These are phyloP conservation scores for Cryptoblepharus egeriae DNA, from an alignment of 2,797 vertebrate genomes.

Conservation along the genomic window DNA sequence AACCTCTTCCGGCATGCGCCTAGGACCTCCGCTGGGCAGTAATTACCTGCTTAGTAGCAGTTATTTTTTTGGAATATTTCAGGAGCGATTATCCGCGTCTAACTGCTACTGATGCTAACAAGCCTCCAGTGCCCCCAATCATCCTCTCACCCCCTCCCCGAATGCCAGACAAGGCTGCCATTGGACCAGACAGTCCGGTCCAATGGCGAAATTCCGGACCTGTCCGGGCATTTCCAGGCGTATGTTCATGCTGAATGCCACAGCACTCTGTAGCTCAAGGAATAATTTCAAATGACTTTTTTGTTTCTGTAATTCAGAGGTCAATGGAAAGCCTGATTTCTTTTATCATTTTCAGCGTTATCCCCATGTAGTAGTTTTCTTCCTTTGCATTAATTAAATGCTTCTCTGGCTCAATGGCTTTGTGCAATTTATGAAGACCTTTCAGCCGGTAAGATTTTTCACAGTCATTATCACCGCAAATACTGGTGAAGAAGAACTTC, in stretches of 20 bases:
- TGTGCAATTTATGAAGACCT: slow-evolving; percentile 52
- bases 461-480: slow-evolving; percentile 49
- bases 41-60: too few species aligned
- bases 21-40: too few species aligned
- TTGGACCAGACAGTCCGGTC: too few species aligned
- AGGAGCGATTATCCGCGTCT: too few species aligned
- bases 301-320: slow-evolving; percentile 56
- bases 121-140: too few species aligned
- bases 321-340: slow-evolving; percentile 58
- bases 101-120: too few species aligned
- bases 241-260: slow-evolving; percentile 38
- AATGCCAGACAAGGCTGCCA: too few species aligned
- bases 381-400: slow-evolving; percentile 63
- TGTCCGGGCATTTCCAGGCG: background rate
- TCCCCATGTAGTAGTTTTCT: slow-evolving; percentile 54
- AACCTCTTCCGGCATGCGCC: too few species aligned
- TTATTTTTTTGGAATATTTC: too few species aligned
- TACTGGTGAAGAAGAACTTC: slow-evolving; percentile 15
- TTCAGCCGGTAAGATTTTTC: slow-evolving; percentile 56
- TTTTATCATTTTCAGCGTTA: slow-evolving; percentile 50
- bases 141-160: too few species aligned
- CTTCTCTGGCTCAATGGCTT: slow-evolving; percentile 47
- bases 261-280: slow-evolving; percentile 38
- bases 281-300: slow-evolving; percentile 51
- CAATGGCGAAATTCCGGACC: too few species aligned